Base-by-base conservation (phyloP, 2,113 vertebrate genomes). In the Regulus satrapa region DNA sequence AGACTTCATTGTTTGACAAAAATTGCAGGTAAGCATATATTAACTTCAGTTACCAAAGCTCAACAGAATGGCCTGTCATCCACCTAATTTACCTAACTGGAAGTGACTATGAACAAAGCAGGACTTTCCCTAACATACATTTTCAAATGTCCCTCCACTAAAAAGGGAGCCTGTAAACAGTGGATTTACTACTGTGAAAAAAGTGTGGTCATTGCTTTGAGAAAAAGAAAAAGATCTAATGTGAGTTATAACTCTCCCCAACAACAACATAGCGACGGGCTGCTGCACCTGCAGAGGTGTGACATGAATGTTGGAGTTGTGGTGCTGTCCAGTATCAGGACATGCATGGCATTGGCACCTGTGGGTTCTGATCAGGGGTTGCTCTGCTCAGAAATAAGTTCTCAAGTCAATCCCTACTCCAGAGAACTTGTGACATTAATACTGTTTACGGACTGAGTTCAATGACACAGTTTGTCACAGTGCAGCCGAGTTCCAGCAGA, bases 1-100 rank as follows among this genome's bases (percentile, higher is more conserved):
- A 93, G 96, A 92, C 75, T 91, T 85, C 89, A 90, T 66, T 74
- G 56, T 92, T 89, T 56, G 84, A 97, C 89, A 95, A 85, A 75
- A 93, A 81, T 68, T 23, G 46, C 85, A 90, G 88, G 66, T 87
- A 94, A 92, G 77, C 71, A 32, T 74, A 66, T 95, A 85, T 85
- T 94, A 86, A 94, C 41, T 75, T 94, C 54, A 95, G 79, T 83
- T 82, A 77, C 74, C 78, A 91, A 77, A 93, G 88, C 82, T 93
- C 69, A 93, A 92, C 41, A 89, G 80, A 72, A 88, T 58, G 43
- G 78, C 29, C 68, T 71, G 51, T 77, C 69, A 85, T 71, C 75
- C 63, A 84, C 67, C 73, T 71, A 92, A 38, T 86, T 81, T 38
- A 78, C 52, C 83, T 91, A 91, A 85, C 40, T 72, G 75, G 76